A percentile compares a stretch with the other conserved stretches of the same genome.
Evolutionary conservation across 2,888 invertebrate genomes (phyloP).

Genomic region (Metellina segmentata): DNA sequence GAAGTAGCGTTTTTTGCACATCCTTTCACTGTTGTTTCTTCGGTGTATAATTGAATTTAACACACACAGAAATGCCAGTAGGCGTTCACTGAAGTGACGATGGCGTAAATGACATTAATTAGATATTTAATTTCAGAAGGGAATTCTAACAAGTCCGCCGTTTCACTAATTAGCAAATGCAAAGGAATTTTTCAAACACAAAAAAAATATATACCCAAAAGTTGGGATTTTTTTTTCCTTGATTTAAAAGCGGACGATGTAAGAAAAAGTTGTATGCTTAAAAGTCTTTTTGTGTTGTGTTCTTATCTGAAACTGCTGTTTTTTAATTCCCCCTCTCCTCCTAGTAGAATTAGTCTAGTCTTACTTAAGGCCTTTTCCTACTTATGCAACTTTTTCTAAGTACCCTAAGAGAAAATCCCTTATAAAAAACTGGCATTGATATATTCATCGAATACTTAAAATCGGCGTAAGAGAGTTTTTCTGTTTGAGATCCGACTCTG

Average conservation of each 20-base stretch:
- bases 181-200: neutral
- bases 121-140: slow-evolving; percentile 57
- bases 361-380: neutral
- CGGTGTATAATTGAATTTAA: slow-evolving; percentile 41
- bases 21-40: slow-evolving; percentile 11
- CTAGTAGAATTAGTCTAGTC: neutral
- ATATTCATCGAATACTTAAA: neutral
- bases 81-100: neutral
- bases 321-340: neutral
- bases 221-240: neutral
- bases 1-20: neutral
- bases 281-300: slow-evolving; percentile 11
- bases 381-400: neutral
- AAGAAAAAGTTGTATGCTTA: slow-evolving; percentile 23
- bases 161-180: slow-evolving; percentile 52
- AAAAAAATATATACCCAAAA: neutral
- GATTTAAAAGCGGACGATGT: neutral
- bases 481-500: too few species aligned
- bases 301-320: slow-evolving; percentile 9
- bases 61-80: slow-evolving; percentile 40
- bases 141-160: slow-evolving; percentile 32
- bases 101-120: slow-evolving; percentile 61
- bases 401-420: too few species aligned
- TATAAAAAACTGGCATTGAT: neutral
- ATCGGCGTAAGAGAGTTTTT: too few species aligned